Base-by-base conservation (phyloP, 2,113 vertebrate species). In the Rhegmatorhina hoffmannsi region DNA sequence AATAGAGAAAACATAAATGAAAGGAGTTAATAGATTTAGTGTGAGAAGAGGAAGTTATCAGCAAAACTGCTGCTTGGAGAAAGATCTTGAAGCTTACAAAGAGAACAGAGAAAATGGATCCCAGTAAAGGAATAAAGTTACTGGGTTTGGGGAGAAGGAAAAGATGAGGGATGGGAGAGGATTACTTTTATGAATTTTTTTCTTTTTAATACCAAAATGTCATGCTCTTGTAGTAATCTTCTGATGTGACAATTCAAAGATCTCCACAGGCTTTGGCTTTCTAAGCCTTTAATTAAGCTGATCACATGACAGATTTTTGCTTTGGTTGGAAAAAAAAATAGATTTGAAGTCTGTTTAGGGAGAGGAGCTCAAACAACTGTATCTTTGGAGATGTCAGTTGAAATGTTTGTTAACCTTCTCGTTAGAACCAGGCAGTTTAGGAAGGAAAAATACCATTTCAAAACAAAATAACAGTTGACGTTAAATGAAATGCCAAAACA, bases 401-500 rank as follows among this genome's bases (percentile, higher is more conserved):
- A 90, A 89, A 88, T 94, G 34, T 93, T 95, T 94, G 74, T 83
- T 95, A 93, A 77, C 34, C 29, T 92, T 93, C 76, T 24, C 26
- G 84, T 93, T 86, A 93, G 66, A 88, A 86, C 76, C 87, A 92
- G 43, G 60, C 59, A 90, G 69, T 80, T 89, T 86, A 84, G 67
- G 86, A 88, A 89, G 53, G 79, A 93, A 90, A 94, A 93, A 95
- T 90, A 83, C 31, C 78, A 80, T 84, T 95, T 83, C 59, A 92
- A 94, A 96, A 92, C 62, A 92, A 94, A 96, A 90, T 80, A 89
- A 89, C 92, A 92, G 75, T 63, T 97, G 92, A 86, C 94, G 90
- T 95, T 94, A 96, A 95, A 88, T 88, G 74, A 94, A 95, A 96
- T 94, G 85, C 95, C 94, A 96, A 95, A 95, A 83, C 67, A 92